Conservation (phyloP, 2,113 vertebrate genomes). For the Lucifuga dentata region DNA sequence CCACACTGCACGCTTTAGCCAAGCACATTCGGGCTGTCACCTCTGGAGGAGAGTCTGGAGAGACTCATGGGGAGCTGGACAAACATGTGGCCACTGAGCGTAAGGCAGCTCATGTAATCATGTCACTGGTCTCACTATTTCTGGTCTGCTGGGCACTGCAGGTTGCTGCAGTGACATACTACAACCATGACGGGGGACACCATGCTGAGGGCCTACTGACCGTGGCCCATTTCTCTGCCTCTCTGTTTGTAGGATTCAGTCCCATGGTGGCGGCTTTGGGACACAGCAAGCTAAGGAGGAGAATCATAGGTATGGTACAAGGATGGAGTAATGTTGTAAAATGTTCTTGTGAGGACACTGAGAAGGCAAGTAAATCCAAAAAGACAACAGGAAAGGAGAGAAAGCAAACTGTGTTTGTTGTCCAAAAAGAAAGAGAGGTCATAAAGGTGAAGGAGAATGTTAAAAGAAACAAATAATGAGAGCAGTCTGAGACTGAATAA, state of each 20-base stretch:
- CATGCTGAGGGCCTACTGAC: slow-evolving; percentile 79
- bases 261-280: slow-evolving; percentile 84
- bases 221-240: slow-evolving; percentile 83
- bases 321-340: slow-evolving; percentile 41
- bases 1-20: slow-evolving; percentile 75
- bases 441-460: slow-evolving; percentile 34
- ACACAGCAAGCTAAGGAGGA: slow-evolving; percentile 81
- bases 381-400: slow-evolving; percentile 10
- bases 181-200: slow-evolving; percentile 80
- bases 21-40: slow-evolving; percentile 81
- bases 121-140: slow-evolving; percentile 80
- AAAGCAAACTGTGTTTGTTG: slow-evolving; percentile 48
- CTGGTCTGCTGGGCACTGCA: slow-evolving; percentile 84
- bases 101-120: slow-evolving; percentile 83
- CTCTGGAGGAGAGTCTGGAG: slow-evolving; percentile 33
- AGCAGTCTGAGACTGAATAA: slow-evolving; percentile 4
- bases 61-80: slow-evolving; percentile 49
- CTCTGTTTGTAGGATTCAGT: slow-evolving; percentile 84
- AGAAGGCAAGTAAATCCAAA: neutral
- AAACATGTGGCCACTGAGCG: slow-evolving; percentile 75
- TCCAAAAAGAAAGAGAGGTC: slow-evolving; percentile 41
- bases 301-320: slow-evolving; percentile 64
- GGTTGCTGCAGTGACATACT: slow-evolving; percentile 84
- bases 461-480: slow-evolving; percentile 32
- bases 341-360: slow-evolving; percentile 4